Evolutionary conservation across 1,140 invertebrate genomes (phyloP), one percentile per base, ranked within the genome.

Genomic region (Drosophila tani): DNA sequence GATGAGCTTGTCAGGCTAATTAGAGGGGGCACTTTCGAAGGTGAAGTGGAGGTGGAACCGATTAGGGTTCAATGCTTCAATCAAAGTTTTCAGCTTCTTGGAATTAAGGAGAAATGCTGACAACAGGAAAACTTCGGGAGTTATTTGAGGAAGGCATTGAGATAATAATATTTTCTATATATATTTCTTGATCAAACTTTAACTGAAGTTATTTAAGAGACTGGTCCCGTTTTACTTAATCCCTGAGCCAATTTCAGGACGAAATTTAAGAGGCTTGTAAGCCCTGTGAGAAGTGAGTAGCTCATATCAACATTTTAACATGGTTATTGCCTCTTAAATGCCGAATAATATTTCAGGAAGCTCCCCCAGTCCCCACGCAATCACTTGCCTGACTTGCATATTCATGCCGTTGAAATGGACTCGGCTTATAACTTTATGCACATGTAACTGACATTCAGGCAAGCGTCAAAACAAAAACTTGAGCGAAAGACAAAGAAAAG

Each of bases 391-490:
- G 74, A 67, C 47, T 77, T 68, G 74, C 75, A 77, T 73, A 73
- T 67, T 71, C 47, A 55, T 65, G 66, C 51, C 35, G 47, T 51
- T 67, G 57, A 81, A 85, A 65, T 73, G 66, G 67, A 74, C 74
- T 75, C 66, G 59, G 71, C 64, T 65, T 74, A 82, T 87, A 82
- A 86, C 57, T 77, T 73, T 80, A 65, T 76, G 74, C 75, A 87
- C 80, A 80, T 87, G 83, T 77, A 77, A 82, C 75, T 87, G 76
- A 77, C 83, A 87, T 87, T 76, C 78, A 59, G 49, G 65, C 70
- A 58, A 75, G 69, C 82, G 69, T 75, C 69, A 74, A 78, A 86
- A 86, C 82, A 79, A 79, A 79, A 79, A 66, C 67, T 73, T 51
- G 58, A 57, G 55, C 35, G 49, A 69, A 78, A 78, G 41, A 50